A percentile compares a stretch with the other conserved stretches of the same genome.
Conservation (phyloP, 2,113 vertebrate species). For the Penelope pileata region DNA sequence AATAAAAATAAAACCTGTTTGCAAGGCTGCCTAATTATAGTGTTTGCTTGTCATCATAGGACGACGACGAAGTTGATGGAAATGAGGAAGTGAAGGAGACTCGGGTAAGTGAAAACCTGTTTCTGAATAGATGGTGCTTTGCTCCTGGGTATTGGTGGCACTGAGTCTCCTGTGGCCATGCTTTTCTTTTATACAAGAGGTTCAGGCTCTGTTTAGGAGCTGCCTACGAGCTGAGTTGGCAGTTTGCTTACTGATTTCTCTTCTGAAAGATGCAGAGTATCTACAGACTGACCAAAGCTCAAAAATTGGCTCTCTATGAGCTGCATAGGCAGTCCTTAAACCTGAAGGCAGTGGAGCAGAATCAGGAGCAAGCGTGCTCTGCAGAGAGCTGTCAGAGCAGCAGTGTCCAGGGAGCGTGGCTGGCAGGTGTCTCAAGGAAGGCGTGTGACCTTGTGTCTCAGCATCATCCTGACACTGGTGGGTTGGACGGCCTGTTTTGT, state of each 20-base stretch:
- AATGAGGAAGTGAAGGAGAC: conserved; percentile 71
- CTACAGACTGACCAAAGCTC: not conserved
- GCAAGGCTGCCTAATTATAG: not conserved
- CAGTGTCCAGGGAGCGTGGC: not conserved
- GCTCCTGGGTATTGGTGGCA: not conserved
- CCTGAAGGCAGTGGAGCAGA: not conserved
- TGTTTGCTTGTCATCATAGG: conserved; percentile 63
- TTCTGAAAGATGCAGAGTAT: not conserved
- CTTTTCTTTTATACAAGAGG: rapidly evolving
- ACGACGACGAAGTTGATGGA: conserved; percentile 74
- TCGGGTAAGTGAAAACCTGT: conserved; percentile 62
- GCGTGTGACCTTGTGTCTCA: not conserved
- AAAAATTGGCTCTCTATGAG: not conserved
- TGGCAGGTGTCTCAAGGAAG: not conserved
- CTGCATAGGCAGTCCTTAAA: not conserved
- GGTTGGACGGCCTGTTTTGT: not conserved
- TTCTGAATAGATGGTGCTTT: not conserved
- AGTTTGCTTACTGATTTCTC: not conserved
- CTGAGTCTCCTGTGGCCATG: not conserved
- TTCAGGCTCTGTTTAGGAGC: not conserved
- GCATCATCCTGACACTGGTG: rapidly evolving
- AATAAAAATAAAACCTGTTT: not conserved
- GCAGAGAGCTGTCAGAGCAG: not conserved
- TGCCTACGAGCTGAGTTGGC: not conserved
- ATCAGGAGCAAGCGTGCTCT: no score